Evolutionary conservation across 2,888 invertebrate species (phyloP).

Genomic region (Sesia bembeciformis): DNA sequence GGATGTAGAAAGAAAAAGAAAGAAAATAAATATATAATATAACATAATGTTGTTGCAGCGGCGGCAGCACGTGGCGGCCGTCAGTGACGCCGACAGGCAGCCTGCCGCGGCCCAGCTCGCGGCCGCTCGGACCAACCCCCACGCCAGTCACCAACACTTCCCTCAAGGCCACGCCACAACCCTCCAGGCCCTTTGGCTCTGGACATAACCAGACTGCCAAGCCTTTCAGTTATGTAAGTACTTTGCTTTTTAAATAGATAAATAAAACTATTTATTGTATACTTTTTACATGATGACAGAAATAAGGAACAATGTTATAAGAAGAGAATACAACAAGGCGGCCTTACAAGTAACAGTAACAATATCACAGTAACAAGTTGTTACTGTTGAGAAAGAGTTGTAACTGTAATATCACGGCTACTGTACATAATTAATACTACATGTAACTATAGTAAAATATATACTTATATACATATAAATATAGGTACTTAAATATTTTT

Average conservation of each 20-base stretch:
- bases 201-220: slow-evolving; percentile 92
- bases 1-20: neutral
- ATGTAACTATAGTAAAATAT: too few species aligned
- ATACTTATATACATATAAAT: too few species aligned
- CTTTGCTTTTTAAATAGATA: neutral
- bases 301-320: too few species aligned
- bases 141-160: slow-evolving; percentile 90
- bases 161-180: slow-evolving; percentile 81
- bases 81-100: slow-evolving; percentile 87
- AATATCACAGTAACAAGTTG: too few species aligned
- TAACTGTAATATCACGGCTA: neutral
- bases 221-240: slow-evolving; percentile 80
- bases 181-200: slow-evolving; percentile 84
- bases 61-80: slow-evolving; percentile 94
- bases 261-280: too few species aligned
- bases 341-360: too few species aligned
- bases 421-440: too few species aligned
- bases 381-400: too few species aligned
- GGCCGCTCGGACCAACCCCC: slow-evolving; percentile 68
- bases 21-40: neutral
- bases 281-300: too few species aligned
- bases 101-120: slow-evolving; percentile 75
- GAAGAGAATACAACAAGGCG: too few species aligned
- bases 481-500: too few species aligned
- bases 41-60: slow-evolving; percentile 66